Conservation (phyloP, 1,140 invertebrate species). For the Camponotus pennsylvanicus region DNA sequence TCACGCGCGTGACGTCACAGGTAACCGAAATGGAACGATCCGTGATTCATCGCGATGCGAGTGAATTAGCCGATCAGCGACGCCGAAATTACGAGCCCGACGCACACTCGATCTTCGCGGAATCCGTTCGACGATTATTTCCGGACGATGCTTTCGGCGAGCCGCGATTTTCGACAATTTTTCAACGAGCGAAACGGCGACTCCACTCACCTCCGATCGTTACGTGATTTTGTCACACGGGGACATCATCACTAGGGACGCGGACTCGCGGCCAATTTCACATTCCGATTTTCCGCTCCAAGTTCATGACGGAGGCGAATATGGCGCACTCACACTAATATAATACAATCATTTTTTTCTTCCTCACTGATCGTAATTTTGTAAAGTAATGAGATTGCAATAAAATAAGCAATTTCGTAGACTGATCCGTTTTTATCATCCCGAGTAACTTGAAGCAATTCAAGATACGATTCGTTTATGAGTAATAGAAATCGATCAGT, state of each 20-base stretch:
- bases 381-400: background rate
- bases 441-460: background rate
- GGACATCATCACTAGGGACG: background rate
- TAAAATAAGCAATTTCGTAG: background rate
- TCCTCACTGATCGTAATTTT: background rate
- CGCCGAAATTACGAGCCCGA: background rate
- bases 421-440: background rate
- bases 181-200: background rate
- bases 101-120: background rate
- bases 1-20: constrained; percentile 1
- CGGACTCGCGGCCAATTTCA: background rate
- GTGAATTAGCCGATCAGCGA: background rate
- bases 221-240: background rate
- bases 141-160: no score
- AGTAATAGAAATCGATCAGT: background rate
- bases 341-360: background rate
- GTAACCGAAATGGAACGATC: background rate
- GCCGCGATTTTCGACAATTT: no score
- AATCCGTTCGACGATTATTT: background rate
- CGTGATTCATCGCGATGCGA: background rate
- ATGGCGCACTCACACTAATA: background rate
- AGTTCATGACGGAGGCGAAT: background rate
- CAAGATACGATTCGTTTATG: background rate
- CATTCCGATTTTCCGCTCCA: background rate
- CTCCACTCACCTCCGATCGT: background rate